Conservation (phyloP, 2,888 invertebrate genomes). For the Operophtera brumata region DNA sequence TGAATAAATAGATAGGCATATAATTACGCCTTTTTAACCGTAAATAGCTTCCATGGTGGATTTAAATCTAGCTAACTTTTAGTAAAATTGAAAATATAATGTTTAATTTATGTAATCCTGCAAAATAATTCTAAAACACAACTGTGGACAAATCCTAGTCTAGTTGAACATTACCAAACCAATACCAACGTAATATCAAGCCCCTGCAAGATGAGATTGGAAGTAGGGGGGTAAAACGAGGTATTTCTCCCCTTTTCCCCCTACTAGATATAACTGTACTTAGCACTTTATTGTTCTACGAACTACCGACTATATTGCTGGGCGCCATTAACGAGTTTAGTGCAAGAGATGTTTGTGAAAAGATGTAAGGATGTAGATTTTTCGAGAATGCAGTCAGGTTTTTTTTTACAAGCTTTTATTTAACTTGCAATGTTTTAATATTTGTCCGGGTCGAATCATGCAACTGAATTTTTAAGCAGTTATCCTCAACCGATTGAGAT, state of each 20-base stretch:
- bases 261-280: slow-evolving; percentile 32
- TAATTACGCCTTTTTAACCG: too few species aligned
- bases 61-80: too few species aligned
- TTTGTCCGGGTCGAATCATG: too few species aligned
- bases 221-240: slow-evolving; percentile 9
- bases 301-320: slow-evolving; percentile 23
- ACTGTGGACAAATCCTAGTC: not conserved
- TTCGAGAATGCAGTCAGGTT: too few species aligned
- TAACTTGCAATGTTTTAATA: too few species aligned
- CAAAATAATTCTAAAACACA: not conserved
- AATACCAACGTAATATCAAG: not conserved
- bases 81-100: too few species aligned
- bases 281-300: slow-evolving; percentile 34
- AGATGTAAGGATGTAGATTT: not conserved
- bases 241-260: slow-evolving; percentile 2
- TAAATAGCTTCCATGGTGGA: too few species aligned
- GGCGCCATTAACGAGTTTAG: slow-evolving; percentile 33
- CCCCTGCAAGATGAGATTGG: slow-evolving; percentile 3
- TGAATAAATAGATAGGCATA: too few species aligned
- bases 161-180: slow-evolving; percentile 3
- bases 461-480: too few species aligned
- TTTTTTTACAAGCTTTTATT: too few species aligned
- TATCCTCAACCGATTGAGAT: too few species aligned
- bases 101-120: too few species aligned
- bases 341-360: slow-evolving; percentile 26